Base-by-base conservation (phyloP, 2,113 vertebrate species). In the Himantopus leucocephalus region DNA sequence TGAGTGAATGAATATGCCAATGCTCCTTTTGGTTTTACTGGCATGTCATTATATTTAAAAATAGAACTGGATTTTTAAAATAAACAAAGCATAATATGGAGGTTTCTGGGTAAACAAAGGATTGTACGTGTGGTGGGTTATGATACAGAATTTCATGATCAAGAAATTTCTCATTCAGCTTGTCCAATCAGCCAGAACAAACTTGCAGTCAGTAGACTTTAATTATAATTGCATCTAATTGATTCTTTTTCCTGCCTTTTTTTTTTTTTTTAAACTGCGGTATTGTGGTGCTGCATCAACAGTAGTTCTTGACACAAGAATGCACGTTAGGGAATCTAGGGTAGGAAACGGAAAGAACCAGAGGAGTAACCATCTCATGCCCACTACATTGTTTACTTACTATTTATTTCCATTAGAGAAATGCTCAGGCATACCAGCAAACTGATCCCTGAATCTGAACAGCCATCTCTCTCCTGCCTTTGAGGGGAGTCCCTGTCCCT, bases 201-300 rank as follows among this genome's bases (percentile, higher is more conserved):
- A 78, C 66, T 96, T 70, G 39, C 53, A 90, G 66, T 64, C 62
- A 59, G 48, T 80, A 85, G 67, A 68, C 71, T 90, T 89, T 79
- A 89, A 94, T 96, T 97, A 92, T 83, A 97, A 95, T 90, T 88
- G 50, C 62, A 79, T 88, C 58, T 96, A 95, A 97, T 79, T 96
- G 92, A 82, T 95, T 94, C 35, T 76, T 88, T 91, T 84, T 13
- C 55, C 32, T 67, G 35, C 35, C 35, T 17, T 29, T 47, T 12
- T 20, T 41, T 59, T 52, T 26, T 50, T 39, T n/a, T 8, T 39
- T 43, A 14, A 10, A 43, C 30, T 78, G 84, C 76, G 89, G 94
- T 90, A 89, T 88, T 97, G 89, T 67, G 89, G 88, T 91, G 53
- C 81, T 90, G 66, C 71, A 91, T 82, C 91, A 95, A 92, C 87